phyloP scores from a whole-genome alignment of 2,888 invertebrate genomes.

The Neria commutata region DNA sequence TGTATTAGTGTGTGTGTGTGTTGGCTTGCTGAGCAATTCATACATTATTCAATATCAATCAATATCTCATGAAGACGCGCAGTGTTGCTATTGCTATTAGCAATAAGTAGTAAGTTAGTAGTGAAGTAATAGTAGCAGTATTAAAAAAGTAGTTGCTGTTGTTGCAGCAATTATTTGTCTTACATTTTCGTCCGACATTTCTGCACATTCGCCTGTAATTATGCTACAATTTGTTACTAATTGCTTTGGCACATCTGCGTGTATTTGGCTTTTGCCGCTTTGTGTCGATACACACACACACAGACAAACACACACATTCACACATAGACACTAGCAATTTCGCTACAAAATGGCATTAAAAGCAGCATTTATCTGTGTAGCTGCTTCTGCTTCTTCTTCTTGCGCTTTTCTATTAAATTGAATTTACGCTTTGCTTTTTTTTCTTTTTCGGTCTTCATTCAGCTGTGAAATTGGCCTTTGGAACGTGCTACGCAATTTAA shows the following conservation, averaged over 20 bases:
- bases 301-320: conserved; percentile 26
- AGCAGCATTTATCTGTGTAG: too few species aligned
- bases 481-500: too few species aligned
- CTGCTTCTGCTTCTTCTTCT: too few species aligned
- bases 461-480: too few species aligned
- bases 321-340: conserved; percentile 23
- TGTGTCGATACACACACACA: too few species aligned
- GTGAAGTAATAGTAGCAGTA: neutral
- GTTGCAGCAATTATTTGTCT: neutral
- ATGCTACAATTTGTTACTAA: neutral
- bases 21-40: too few species aligned
- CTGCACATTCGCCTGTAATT: neutral
- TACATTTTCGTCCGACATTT: neutral
- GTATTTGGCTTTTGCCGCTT: neutral
- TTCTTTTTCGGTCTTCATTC: too few species aligned
- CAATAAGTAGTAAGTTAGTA: neutral
- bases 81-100: neutral
- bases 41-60: too few species aligned
- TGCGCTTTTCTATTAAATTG: too few species aligned
- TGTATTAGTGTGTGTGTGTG: too few species aligned
- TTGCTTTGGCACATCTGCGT: neutral
- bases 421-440: too few species aligned
- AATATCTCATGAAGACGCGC: too few species aligned
- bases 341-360: conserved; percentile 50
- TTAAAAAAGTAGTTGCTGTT: neutral